Evolutionary conservation across 1,140 invertebrate species (phyloP).

Genomic region (Halictus rubicundus): DNA sequence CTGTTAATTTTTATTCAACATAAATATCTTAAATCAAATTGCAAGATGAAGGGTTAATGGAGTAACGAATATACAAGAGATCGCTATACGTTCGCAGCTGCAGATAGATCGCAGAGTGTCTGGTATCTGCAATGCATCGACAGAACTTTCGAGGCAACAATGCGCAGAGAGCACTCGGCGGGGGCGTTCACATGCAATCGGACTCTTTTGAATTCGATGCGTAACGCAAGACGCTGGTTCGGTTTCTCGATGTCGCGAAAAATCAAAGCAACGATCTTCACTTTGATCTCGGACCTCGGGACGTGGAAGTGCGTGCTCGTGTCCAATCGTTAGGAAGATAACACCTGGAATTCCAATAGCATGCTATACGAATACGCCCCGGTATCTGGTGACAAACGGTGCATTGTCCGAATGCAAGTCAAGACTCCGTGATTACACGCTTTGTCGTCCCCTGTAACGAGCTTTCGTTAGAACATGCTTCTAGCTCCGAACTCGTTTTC

Average conservation of each 20-base stretch:
- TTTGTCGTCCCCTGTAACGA: conserved; percentile 33
- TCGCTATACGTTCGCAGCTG: too few species aligned
- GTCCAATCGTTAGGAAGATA: not conserved
- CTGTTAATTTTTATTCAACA: too few species aligned
- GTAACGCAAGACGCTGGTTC: not conserved
- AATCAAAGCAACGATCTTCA: not conserved
- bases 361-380: not conserved
- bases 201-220: conserved; percentile 3
- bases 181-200: not conserved
- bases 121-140: too few species aligned
- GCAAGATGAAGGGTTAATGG: too few species aligned
- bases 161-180: not conserved
- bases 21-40: too few species aligned
- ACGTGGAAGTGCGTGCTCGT: not conserved
- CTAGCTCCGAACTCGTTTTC: not conserved
- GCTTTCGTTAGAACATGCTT: conserved; percentile 3
- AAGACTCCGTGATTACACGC: conserved; percentile 30
- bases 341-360: conserved; percentile 12
- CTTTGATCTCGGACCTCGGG: conserved; percentile 8
- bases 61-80: too few species aligned
- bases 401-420: conserved; percentile 23
- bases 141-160: not conserved
- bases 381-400: conserved; percentile 13
- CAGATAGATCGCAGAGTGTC: too few species aligned
- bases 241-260: not conserved